Conservation (phyloP, 2,888 invertebrate genomes). For the Nemotelus pantherinus region DNA sequence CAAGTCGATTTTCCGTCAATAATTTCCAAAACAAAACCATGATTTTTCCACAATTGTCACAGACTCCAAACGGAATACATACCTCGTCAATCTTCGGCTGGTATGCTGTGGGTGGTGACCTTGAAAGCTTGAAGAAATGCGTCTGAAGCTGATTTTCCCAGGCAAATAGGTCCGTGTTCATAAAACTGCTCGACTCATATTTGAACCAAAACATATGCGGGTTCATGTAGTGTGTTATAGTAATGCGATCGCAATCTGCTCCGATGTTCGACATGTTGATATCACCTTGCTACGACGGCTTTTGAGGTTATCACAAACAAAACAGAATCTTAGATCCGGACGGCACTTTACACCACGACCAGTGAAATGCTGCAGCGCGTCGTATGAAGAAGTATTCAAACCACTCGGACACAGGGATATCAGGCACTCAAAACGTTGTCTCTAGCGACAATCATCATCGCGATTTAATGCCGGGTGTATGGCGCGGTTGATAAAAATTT, state of each 20-base stretch:
- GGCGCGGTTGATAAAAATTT: no score
- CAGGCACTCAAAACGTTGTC: no score
- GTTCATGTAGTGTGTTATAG: constrained; percentile 49
- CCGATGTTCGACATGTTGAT: constrained; percentile 1
- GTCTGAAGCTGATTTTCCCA: constrained; percentile 29
- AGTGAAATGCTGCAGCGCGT: no score
- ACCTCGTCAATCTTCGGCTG: constrained; percentile 27
- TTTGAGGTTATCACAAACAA: constrained; percentile 10
- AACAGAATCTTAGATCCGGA: no score
- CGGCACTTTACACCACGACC: no score
- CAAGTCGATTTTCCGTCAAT: constrained; percentile 4
- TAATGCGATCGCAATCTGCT: constrained; percentile 16
- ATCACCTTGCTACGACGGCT: not conserved
- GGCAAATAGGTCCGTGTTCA: constrained; percentile 2
- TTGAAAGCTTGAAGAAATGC: constrained; percentile 9
- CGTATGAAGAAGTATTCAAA: no score
- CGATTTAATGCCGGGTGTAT: no score
- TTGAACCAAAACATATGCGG: constrained; percentile 50
- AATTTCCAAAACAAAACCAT: not conserved
- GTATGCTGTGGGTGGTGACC: not conserved
- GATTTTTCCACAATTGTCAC: not conserved
- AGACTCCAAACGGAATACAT: not conserved
- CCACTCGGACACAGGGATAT: no score
- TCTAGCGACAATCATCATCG: no score
- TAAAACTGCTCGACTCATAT: constrained; percentile 37